phyloP scores from a whole-genome alignment of 2,113 vertebrate species.

The Cochlearius cochlearius region DNA sequence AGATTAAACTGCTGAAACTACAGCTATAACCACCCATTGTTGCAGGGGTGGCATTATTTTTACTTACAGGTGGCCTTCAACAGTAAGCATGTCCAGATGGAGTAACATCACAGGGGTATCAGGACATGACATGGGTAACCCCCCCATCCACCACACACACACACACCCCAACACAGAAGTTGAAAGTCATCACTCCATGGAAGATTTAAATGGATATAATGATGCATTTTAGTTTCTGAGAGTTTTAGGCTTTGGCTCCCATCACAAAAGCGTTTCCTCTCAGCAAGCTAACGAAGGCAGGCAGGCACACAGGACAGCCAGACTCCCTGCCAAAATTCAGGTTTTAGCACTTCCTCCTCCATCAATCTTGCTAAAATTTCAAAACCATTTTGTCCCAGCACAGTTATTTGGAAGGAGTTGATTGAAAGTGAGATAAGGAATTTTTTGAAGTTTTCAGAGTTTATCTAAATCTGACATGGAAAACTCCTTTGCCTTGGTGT shows the following conservation, averaged over 20 bases:
- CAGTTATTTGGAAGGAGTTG: not conserved
- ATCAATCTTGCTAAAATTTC: not conserved
- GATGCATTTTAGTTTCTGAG: not conserved
- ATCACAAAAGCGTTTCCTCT: not conserved
- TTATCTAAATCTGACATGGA: not conserved
- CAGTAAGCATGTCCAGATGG: not conserved
- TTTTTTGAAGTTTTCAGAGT: not conserved
- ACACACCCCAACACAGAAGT: not conserved
- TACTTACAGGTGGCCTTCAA: not conserved
- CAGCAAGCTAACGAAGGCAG: not conserved
- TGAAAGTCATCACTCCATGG: not conserved
- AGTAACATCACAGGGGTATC: not conserved
- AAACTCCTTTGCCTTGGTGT: not conserved
- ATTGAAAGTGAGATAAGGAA: not conserved
- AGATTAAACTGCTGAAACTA: not conserved
- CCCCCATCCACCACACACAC: rapidly evolving
- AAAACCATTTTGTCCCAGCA: not conserved
- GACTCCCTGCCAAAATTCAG: not conserved
- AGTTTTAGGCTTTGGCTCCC: not conserved
- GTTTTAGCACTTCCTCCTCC: not conserved
- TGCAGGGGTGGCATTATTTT: not conserved
- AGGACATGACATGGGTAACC: not conserved
- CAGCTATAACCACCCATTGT: not conserved
- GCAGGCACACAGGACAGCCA: not conserved
- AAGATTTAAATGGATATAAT: not conserved